Evolutionary conservation across 1,140 invertebrate species (phyloP), one percentile per base, ranked within the genome.

Genomic region (Pemphigus obesinymphae): DNA sequence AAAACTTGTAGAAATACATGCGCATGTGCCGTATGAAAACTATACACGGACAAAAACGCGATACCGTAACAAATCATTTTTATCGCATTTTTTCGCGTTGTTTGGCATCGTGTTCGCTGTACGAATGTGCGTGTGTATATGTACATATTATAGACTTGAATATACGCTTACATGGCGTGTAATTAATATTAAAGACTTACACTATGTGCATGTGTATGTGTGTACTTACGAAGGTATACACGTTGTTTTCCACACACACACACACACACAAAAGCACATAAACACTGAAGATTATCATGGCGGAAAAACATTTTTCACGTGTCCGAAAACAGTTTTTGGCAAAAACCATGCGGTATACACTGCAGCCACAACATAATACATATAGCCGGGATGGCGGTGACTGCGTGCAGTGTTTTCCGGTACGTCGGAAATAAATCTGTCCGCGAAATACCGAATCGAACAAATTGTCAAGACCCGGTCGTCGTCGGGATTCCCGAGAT

Each of bases 21-120:
- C 53, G 23, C n/a, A 8, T 11, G 23, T 26, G 5, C 61, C 29
- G 31, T n/a, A 34, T 37, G 17, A 31, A 20, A n/a, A 66, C 10
- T 43, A 13, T 68, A 37, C 7, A 20, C n/a, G n/a, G 34, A 34
- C 63, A 23, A 40, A 68, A 68, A 68, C 63, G 63, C n/a, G 11
- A 68, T 68, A 68, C 63, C 63, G n/a, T 17, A 40, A 68, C 63
- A 68, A 68, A 68, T 68, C 63, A 68, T 68, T 68, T 68, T 68
- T 68, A 68, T 68, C 63, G 63, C 63, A 40, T 68, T 68, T n/a
- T 66, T 68, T 68, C 63, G 63, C 63, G 63, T 68, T 23, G 34
- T 23, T 40, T 40, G n/a, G 63, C 11, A 40, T 68, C 63, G 63
- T 23, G 34, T 68, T 17, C 20, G 0, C 8, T 0, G 26, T 7